Base-by-base conservation (phyloP, 2,797 vertebrate species). In the Ptychobarbus kaznakovi region DNA sequence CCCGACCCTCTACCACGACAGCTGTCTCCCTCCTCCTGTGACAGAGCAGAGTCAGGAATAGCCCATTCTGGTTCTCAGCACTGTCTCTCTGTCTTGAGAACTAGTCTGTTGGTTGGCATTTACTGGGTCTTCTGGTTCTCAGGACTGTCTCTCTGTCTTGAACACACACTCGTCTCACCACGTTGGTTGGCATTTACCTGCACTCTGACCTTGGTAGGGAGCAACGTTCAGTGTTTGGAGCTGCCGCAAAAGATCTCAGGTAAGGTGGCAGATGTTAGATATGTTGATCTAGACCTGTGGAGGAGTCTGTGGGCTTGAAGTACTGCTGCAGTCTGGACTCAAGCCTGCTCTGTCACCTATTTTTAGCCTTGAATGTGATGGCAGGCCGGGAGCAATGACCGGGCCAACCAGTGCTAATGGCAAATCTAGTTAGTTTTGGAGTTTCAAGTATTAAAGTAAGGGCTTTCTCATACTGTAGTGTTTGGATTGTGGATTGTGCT, bases 11-110 rank as follows among this genome's bases (percentile, higher is more conserved):
- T 96, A 96, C 97, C 95, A 91, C 92, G 93, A 94, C 97, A 99
- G 97, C 97, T 99, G 98, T 97, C 96, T 89, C 92, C 5, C 82
- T 89, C 86, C 72, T 92, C 83, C 69, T 91, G 44, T 90, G 88
- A 86, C 92, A 91, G 91, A 90, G 86, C 46, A 28, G 49, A 70
- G 92, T 93, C 94, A 93, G 93, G 93, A 95, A 95, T 94, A 94
- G 88, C 75, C 85, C 89, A 88, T 88, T n/a, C 72, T 75, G 61
- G 61, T 81, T 84, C 28, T 86, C 84, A 13, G 85, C 77, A 75
- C 81, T 85, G 66, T 87, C 87, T 86, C 88, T 91, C 74, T 83
- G 83, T 68, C 88, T 80, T 0, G 49, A 65, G n/a, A 78, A 83
- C 89, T 88, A 53, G 9, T 42, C 56, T 32, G 77, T 73, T 61